Percentiles rank a stretch among this genome's conserved stretches.
phyloP scores from a whole-genome alignment of 1,140 invertebrate species.

The Cylas formicarius region DNA sequence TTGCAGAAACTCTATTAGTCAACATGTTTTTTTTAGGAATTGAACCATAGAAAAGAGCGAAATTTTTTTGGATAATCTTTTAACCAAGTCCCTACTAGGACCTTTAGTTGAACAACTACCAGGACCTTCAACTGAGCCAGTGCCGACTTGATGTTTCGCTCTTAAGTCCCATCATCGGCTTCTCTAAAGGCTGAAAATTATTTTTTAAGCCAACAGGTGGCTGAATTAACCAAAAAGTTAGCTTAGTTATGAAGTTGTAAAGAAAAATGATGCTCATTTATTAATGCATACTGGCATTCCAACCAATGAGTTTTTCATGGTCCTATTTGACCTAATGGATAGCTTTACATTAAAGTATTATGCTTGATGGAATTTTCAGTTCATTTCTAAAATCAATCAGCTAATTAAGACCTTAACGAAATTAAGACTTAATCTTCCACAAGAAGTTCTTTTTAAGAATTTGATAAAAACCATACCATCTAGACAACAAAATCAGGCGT shows the following conservation, averaged over 20 bases:
- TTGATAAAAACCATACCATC: slow-evolving; percentile 24
- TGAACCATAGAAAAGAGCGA: neutral
- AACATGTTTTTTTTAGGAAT: neutral
- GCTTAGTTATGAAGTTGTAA: slow-evolving; percentile 20
- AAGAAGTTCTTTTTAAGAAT: slow-evolving; percentile 25
- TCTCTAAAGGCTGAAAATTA: slow-evolving; percentile 17
- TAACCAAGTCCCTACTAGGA: neutral
- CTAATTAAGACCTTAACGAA: slow-evolving; percentile 29
- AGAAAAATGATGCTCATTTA: slow-evolving; percentile 17
- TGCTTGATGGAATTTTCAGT: slow-evolving; percentile 19
- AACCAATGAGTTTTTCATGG: slow-evolving; percentile 17
- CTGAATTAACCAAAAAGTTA: slow-evolving; percentile 11
- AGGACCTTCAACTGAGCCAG: neutral
- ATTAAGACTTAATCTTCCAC: slow-evolving; percentile 19
- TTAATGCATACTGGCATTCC: slow-evolving; percentile 25
- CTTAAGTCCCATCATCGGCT: slow-evolving; percentile 7
- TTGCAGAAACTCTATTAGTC: neutral
- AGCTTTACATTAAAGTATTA: slow-evolving; percentile 22
- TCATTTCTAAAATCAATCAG: slow-evolving; percentile 24
- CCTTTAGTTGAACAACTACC: neutral
- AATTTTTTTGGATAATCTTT: neutral
- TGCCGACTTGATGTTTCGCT: too few species aligned
- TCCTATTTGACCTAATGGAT: slow-evolving; percentile 14
- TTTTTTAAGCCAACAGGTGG: slow-evolving; percentile 15
- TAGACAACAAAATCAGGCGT: slow-evolving; percentile 19